Percentiles rank a stretch among this genome's conserved stretches.
phyloP scores from a whole-genome alignment of 2,797 vertebrate genomes.

The Hemibagrus guttatus region DNA sequence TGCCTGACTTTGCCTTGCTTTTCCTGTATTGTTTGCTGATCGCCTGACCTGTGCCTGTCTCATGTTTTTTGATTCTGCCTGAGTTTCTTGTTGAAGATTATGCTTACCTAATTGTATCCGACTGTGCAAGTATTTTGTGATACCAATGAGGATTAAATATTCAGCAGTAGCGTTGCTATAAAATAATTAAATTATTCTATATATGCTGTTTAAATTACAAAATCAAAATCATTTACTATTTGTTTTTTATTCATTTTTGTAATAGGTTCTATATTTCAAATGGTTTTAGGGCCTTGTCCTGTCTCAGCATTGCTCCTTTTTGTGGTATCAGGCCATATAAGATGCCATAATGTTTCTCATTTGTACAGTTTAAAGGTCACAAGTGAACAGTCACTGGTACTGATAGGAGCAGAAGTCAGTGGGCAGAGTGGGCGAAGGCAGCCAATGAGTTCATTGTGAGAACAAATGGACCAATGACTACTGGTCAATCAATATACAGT shows the following conservation, averaged over 20 bases:
- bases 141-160: not conserved
- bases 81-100: no score
- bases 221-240: no score
- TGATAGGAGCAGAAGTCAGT: not conserved
- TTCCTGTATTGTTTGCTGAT: no score
- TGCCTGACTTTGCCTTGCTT: no score
- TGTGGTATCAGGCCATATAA: not conserved
- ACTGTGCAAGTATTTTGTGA: no score
- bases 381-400: not conserved
- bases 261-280: not conserved
- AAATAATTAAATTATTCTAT: not conserved
- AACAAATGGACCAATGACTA: not conserved
- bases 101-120: no score
- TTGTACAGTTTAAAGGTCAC: not conserved
- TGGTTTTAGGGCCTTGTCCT: not conserved
- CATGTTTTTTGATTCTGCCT: no score
- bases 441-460: not conserved
- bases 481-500: not conserved
- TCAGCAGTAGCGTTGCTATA: not conserved
- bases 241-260: no score
- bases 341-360: not conserved
- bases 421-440: not conserved
- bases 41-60: no score
- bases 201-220: not conserved
- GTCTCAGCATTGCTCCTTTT: not conserved